Evolutionary conservation across 2,113 vertebrate genomes (phyloP), one percentile per base, ranked within the genome.

Genomic region (Platycercus adscitus): DNA sequence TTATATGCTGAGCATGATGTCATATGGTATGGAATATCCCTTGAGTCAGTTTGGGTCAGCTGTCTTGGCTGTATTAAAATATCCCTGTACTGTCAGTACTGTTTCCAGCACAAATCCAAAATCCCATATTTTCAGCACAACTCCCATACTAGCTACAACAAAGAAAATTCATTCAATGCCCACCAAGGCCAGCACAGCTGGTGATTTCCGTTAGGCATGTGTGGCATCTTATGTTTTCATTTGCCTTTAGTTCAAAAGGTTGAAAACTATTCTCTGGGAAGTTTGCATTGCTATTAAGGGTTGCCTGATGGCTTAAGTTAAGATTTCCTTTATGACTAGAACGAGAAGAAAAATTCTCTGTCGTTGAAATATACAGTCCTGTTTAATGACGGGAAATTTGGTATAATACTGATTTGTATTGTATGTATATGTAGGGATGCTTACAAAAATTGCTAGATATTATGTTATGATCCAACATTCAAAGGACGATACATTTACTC

Each of bases 91-190:
- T 52, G 46, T 8, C 14, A 46, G 11, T 12, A 9, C 23, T 72
- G 9, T 87, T 79, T 79, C 4, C 41, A 63, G 8, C 25, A 47
- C 16, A 58, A 29, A 78, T 46, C 47, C 9, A 52, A 56, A 88
- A 24, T 58, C 33, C 56, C 21, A 15, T 35, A 58, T 58, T 58
- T 58, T 58, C 33, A 58, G n/a, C 6, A 24, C 3, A 81, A 28
- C 26, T 35, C 2, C 10, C 3, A 13, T 39, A 28, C 4, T 2
- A 50, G 33, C 46, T 61, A 8, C 10, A 55, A 0, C 8, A 8
- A 61, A 71, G 46, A 76, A 70, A 71, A 71, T 66, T 44, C 39
- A 56, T 29, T 84, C 9, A 37, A 3, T 31, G 10, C 37, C 31
- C 49, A 8, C 33, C 29, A 20, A 88, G 81, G 25, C 33, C 23